phyloP scores from a whole-genome alignment of 2,113 vertebrate genomes.

The Oenanthe oenanthe region DNA sequence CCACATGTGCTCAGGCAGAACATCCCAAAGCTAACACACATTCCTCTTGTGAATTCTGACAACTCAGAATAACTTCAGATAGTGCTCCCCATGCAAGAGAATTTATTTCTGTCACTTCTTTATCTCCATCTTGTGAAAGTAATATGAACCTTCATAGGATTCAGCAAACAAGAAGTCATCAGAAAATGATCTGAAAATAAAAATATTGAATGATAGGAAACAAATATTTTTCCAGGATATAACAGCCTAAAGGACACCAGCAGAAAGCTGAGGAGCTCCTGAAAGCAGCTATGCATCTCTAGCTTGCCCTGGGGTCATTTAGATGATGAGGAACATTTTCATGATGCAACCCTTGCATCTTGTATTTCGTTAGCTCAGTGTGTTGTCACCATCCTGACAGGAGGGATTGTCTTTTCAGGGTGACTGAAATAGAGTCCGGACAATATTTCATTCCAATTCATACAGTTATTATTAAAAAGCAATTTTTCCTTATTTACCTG shows the following conservation, averaged over 20 bases:
- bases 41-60: background rate
- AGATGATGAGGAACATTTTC: background rate
- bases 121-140: background rate
- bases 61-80: background rate
- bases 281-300: background rate
- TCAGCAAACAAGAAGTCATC: background rate
- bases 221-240: constrained; percentile 13
- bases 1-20: background rate
- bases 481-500: constrained; percentile 53
- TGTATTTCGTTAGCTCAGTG: constrained; percentile 40
- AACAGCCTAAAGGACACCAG: background rate
- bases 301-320: background rate
- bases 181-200: background rate
- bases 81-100: background rate
- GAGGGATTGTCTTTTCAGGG: constrained; percentile 52
- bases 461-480: constrained; percentile 47
- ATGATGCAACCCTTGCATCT: background rate
- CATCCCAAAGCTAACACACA: background rate
- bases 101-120: too few species aligned
- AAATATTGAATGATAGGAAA: background rate
- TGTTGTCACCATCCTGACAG: constrained; percentile 28
- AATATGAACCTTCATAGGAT: background rate
- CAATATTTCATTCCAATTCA: constrained; percentile 12
- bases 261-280: background rate
- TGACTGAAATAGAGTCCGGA: constrained; percentile 35